Evolutionary conservation across 2,888 invertebrate genomes (phyloP).

Genomic region (Machimus atricapillus): DNA sequence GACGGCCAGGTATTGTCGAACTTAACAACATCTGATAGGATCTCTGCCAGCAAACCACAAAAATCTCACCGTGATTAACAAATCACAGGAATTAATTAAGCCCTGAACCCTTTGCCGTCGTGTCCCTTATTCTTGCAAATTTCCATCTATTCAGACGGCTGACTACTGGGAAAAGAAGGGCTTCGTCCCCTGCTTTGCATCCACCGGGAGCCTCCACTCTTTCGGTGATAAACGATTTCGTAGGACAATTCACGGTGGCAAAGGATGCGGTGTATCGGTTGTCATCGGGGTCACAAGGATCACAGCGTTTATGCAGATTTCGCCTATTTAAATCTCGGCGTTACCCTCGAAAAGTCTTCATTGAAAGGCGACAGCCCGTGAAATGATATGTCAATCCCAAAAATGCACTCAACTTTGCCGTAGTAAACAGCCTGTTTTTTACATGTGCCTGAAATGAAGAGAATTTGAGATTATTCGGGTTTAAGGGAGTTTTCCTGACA

Average conservation of each 20-base stretch:
- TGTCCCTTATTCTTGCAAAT: constrained; percentile 17
- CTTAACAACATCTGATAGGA: background rate
- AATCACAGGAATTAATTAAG: constrained; percentile 39
- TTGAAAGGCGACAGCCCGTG: constrained; percentile 64
- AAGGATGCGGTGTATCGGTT: constrained; percentile 28
- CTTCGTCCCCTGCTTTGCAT: constrained; percentile 30
- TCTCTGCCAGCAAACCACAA: background rate
- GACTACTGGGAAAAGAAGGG: constrained; percentile 3
- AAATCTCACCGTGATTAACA: constrained; percentile 34
- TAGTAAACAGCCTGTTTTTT: background rate
- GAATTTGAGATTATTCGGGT: background rate
- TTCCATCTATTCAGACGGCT: constrained; percentile 19
- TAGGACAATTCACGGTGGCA: background rate
- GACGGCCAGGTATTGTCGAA: background rate
- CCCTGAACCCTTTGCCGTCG: constrained; percentile 28
- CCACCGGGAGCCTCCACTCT: background rate
- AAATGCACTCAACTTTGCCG: constrained; percentile 49
- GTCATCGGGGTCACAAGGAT: constrained; percentile 35
- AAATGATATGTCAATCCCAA: constrained; percentile 65
- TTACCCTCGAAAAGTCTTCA: constrained; percentile 53
- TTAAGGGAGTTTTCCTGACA: background rate
- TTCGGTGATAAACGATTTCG: constrained; percentile 3
- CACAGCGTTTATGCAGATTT: constrained; percentile 45
- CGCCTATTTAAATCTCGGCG: constrained; percentile 34
- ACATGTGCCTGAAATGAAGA: background rate